phyloP scores from a whole-genome alignment of 2,888 invertebrate species.

The Eutolmus rufibarbis region DNA sequence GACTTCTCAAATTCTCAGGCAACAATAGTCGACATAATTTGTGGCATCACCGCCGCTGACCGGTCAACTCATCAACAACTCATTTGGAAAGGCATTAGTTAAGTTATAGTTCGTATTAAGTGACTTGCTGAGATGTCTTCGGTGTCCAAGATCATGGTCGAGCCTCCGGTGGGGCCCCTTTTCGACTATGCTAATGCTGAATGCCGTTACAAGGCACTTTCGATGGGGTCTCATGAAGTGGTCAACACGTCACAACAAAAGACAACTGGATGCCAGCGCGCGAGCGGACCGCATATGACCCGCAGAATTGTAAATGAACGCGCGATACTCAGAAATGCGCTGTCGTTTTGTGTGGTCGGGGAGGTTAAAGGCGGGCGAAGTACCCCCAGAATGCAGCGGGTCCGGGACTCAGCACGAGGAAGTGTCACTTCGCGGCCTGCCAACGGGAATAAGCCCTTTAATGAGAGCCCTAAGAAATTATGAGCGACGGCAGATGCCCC shows the following conservation, averaged over 20 bases:
- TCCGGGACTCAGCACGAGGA: background rate
- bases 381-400: background rate
- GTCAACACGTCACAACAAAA: constrained; percentile 30
- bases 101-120: constrained; percentile 22
- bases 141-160: background rate
- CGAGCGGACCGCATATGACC: background rate
- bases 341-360: constrained; percentile 19
- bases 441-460: background rate
- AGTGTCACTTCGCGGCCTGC: background rate
- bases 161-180: background rate
- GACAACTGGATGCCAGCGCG: background rate
- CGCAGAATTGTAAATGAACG: background rate
- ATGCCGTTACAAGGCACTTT: constrained; percentile 43
- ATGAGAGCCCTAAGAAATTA: background rate
- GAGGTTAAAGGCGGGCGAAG: background rate
- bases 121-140: background rate
- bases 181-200: background rate
- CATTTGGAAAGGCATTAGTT: constrained; percentile 29
- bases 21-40: constrained; percentile 36
- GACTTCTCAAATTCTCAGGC: constrained; percentile 5
- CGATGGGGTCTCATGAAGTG: constrained; percentile 41
- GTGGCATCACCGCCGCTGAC: constrained; percentile 17
- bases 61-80: constrained; percentile 15
- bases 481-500: background rate
- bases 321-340: background rate